These are phyloP conservation scores for Bucorvus abyssinicus DNA, from an alignment of 2,797 vertebrate species.

Conservation along the genomic window DNA sequence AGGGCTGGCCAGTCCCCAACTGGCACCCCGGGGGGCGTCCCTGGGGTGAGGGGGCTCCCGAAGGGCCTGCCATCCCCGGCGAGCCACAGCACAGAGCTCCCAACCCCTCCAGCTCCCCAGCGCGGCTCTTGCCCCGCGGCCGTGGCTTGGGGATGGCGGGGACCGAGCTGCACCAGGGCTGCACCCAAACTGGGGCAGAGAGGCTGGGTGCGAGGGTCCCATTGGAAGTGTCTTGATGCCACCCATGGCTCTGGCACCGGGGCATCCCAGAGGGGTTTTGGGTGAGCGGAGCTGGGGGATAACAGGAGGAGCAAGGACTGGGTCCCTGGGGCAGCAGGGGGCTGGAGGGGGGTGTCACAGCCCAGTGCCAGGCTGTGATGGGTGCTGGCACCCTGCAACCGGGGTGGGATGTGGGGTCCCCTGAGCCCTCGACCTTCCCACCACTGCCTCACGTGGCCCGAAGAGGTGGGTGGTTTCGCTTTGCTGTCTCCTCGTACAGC, in stretches of 20 bases:
- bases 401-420: not conserved
- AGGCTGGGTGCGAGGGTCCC: not conserved
- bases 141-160: not conserved
- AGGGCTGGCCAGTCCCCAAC: not conserved
- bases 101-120: fast-evolving
- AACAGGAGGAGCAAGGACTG: fast-evolving
- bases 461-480: constrained; percentile 45
- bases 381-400: not conserved
- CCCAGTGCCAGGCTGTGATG: fast-evolving
- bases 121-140: fast-evolving
- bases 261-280: not conserved
- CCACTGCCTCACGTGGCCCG: not conserved
- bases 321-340: fast-evolving
- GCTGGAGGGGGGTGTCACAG: not conserved
- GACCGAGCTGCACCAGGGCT: not conserved
- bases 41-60: fast-evolving
- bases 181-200: not conserved
- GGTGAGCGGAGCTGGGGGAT: not conserved
- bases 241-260: fast-evolving
- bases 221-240: fast-evolving
- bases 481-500: constrained; percentile 36
- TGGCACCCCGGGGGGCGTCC: not conserved
- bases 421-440: not conserved
- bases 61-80: not conserved
- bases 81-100: not conserved